Conservation (phyloP, 1,140 invertebrate genomes). For the Ceratoteleas bidentatus region DNA sequence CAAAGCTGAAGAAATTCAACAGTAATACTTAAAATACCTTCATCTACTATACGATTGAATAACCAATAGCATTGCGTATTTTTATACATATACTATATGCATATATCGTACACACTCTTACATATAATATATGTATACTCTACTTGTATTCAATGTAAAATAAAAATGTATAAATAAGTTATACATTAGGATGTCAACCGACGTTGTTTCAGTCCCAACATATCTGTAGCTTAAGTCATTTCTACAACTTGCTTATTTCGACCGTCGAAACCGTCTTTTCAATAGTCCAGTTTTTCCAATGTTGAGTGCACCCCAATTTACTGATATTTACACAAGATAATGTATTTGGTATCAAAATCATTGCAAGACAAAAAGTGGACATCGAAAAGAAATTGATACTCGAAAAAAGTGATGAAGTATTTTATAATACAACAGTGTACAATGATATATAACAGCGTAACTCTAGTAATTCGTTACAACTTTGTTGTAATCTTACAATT, state of each 20-base stretch:
- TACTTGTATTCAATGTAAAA: slow-evolving; percentile 63
- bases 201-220: no score
- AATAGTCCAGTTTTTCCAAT: no score
- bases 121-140: slow-evolving; percentile 44
- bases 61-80: slow-evolving; percentile 66
- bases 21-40: slow-evolving; percentile 68
- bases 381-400: slow-evolving; percentile 50
- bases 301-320: no score
- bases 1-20: slow-evolving; percentile 71
- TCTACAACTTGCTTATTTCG: not conserved
- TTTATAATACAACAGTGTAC: slow-evolving; percentile 53
- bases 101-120: slow-evolving; percentile 46
- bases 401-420: slow-evolving; percentile 9
- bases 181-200: slow-evolving; percentile 41
- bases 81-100: slow-evolving; percentile 37
- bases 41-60: slow-evolving; percentile 69
- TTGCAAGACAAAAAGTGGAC: slow-evolving; percentile 63
- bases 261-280: slow-evolving; percentile 10
- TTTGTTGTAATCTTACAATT: slow-evolving; percentile 13
- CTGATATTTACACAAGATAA: no score
- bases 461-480: slow-evolving; percentile 20
- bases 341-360: slow-evolving; percentile 77
- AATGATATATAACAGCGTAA: slow-evolving; percentile 39
- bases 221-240: not conserved
- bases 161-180: slow-evolving; percentile 69